Evolutionary conservation across 2,888 invertebrate genomes (phyloP).

Genomic region (Odontocerum albicorne): DNA sequence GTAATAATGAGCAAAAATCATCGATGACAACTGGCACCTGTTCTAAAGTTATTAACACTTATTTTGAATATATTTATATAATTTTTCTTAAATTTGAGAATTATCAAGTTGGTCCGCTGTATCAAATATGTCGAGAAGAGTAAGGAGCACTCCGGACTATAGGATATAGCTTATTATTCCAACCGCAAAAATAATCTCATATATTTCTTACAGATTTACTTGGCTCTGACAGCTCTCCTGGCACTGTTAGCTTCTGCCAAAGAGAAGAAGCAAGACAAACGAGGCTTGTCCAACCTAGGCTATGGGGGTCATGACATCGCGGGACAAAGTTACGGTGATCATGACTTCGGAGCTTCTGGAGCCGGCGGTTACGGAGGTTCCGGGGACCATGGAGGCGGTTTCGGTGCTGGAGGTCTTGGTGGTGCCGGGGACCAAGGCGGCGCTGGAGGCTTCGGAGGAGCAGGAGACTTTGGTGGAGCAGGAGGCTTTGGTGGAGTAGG

Average conservation of each 20-base stretch:
- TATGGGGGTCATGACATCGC: conserved; percentile 21
- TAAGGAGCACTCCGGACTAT: too few species aligned
- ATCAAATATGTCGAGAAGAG: too few species aligned
- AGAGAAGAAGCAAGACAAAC: conserved; percentile 33
- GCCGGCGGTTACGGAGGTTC: background rate
- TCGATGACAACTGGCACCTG: too few species aligned
- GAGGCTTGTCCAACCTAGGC: conserved; percentile 29
- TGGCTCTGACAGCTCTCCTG: conserved; percentile 7
- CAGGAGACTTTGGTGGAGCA: conserved; percentile 2
- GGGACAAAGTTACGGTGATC: conserved; percentile 1
- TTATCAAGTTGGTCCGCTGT: too few species aligned
- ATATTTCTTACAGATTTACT: conserved; percentile 10
- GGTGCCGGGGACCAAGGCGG: background rate
- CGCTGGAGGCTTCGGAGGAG: background rate
- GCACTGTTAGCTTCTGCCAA: conserved; percentile 10
- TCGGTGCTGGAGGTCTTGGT: conserved; percentile 1
- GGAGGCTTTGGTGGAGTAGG: background rate
- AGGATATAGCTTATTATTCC: too few species aligned
- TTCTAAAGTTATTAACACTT: too few species aligned
- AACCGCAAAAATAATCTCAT: background rate
- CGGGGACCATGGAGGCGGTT: too few species aligned
- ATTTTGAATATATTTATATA: too few species aligned
- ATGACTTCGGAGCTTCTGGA: background rate
- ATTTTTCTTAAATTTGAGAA: too few species aligned
- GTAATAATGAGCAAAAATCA: too few species aligned